Conservation (phyloP, 1,140 invertebrate genomes). For the Frieseomelitta varia region DNA sequence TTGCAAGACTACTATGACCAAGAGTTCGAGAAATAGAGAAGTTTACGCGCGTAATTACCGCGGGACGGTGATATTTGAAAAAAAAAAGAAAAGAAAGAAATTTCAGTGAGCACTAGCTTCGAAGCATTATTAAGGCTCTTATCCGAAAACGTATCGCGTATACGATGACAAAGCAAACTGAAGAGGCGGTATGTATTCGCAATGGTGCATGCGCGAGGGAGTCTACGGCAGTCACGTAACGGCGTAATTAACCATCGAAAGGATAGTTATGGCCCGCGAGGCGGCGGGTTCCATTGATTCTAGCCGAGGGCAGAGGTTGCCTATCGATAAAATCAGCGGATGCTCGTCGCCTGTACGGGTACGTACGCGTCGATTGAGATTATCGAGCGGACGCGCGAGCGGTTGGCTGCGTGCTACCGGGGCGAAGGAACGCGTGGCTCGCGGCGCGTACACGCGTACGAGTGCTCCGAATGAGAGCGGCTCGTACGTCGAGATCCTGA, state of each 20-base stretch:
- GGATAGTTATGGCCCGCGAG: background rate
- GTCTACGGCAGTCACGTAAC: constrained; percentile 10
- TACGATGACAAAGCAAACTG: background rate
- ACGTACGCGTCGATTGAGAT: constrained; percentile 39
- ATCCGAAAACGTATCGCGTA: background rate
- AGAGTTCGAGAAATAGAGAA: too few species aligned
- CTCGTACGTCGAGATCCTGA: constrained; percentile 73
- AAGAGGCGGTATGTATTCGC: background rate
- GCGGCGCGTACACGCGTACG: constrained; percentile 33
- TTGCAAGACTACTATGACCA: too few species aligned
- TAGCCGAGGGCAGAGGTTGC: background rate
- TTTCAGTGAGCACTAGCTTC: background rate
- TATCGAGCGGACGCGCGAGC: constrained; percentile 49
- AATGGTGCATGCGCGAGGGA: background rate
- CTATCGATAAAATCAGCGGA: constrained; percentile 45
- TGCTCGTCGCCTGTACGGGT: constrained; percentile 22
- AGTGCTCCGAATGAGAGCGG: constrained; percentile 38
- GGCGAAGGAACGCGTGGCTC: constrained; percentile 6
- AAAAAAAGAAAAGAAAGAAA: too few species aligned
- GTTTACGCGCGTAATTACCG: too few species aligned
- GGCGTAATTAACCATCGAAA: constrained; percentile 11
- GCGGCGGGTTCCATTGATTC: background rate
- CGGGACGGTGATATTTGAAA: too few species aligned
- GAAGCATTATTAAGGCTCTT: background rate
- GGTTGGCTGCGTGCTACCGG: constrained; percentile 3